Evolutionary conservation across 1,140 invertebrate genomes (phyloP).

Genomic region (Cherax quadricarinatus): DNA sequence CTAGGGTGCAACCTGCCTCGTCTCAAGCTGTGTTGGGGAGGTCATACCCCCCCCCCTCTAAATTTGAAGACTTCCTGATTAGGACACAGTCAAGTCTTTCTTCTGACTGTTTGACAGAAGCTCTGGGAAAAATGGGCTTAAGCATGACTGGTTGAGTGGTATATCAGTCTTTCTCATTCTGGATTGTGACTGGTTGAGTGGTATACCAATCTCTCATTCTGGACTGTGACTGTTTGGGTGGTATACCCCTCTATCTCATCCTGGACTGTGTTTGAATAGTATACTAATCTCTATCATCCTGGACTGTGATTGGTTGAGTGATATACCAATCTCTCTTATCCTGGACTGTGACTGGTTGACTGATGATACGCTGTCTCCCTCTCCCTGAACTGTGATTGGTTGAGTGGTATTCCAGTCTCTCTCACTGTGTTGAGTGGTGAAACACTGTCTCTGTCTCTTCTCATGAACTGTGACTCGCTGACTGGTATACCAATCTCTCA

Average conservation of each 20-base stretch:
- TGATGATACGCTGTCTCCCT: neutral
- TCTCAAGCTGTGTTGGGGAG: neutral
- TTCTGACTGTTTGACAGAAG: no score
- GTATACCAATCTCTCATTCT: neutral
- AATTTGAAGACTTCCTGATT: neutral
- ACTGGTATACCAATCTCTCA: neutral
- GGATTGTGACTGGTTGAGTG: neutral
- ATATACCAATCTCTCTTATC: neutral
- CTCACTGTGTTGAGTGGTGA: neutral
- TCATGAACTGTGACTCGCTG: neutral
- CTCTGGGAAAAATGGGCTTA: neutral
- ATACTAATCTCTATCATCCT: neutral
- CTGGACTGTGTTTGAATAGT: neutral
- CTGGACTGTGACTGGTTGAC: neutral
- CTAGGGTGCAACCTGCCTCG: neutral
- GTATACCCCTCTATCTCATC: neutral
- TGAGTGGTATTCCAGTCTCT: neutral
- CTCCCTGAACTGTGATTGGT: neutral
- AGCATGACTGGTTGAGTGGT: neutral
- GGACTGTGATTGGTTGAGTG: neutral
- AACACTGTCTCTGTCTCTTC: neutral
- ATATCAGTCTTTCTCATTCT: neutral
- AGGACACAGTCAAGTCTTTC: neutral
- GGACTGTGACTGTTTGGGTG: neutral
- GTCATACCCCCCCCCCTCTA: no score